phyloP scores from a whole-genome alignment of 2,797 vertebrate genomes.

The Lacerta viridis region DNA sequence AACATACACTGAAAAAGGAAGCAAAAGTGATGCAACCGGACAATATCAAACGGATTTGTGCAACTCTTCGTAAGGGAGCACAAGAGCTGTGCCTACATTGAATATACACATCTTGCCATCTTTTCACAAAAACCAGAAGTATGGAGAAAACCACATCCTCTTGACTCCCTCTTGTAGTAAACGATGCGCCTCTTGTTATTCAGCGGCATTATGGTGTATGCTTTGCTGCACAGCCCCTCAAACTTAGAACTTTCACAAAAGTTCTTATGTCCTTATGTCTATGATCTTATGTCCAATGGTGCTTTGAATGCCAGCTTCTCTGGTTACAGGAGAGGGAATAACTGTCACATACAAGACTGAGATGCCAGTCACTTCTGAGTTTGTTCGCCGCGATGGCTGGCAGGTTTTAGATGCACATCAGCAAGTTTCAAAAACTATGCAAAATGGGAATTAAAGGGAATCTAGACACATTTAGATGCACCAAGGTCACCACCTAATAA shows the following conservation, averaged over 20 bases:
- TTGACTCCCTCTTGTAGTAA: not conserved
- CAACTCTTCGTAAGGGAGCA: not conserved
- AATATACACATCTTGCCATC: not conserved
- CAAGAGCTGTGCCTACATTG: not conserved
- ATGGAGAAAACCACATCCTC: not conserved
- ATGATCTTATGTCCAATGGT: not conserved
- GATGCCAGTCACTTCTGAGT: not conserved
- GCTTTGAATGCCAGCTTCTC: not conserved
- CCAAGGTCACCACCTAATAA: not conserved
- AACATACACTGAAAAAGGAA: constrained; percentile 17
- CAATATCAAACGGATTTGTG: not conserved
- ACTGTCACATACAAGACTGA: not conserved
- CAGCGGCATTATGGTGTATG: not conserved
- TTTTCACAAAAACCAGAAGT: not conserved
- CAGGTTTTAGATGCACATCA: not conserved
- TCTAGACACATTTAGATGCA: not conserved
- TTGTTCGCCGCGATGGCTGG: not conserved
- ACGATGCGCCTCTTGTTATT: not conserved
- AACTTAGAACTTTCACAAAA: not conserved
- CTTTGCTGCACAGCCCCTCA: not conserved
- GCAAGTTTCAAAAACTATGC: constrained; percentile 8
- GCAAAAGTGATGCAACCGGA: not conserved
- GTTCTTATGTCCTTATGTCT: too few relatives aligned
- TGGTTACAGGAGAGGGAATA: not conserved
- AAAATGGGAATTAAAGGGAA: not conserved